phyloP scores from a whole-genome alignment of 1,140 invertebrate genomes.

The Macrocentrus cingulum region DNA sequence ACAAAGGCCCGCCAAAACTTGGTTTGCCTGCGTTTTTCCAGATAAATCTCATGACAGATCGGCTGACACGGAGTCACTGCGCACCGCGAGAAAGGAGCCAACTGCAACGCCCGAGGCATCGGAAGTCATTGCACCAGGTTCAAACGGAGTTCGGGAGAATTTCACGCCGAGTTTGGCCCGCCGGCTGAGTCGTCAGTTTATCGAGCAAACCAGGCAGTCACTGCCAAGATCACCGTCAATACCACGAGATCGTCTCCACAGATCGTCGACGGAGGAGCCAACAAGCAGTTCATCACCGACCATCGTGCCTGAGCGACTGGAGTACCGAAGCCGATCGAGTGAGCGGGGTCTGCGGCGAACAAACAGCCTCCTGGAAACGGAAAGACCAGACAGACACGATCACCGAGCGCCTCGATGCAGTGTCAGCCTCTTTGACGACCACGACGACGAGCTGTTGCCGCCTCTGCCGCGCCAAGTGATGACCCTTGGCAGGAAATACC shows the following conservation, averaged over 20 bases:
- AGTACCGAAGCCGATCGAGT: slow-evolving; percentile 35
- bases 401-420: slow-evolving; percentile 37
- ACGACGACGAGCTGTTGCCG: slow-evolving; percentile 30
- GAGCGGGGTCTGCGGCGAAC: slow-evolving; percentile 34
- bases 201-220: slow-evolving; percentile 50
- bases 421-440: slow-evolving; percentile 50
- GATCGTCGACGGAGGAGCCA: slow-evolving; percentile 32
- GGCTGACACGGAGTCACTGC: slow-evolving; percentile 16
- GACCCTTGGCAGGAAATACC: slow-evolving; percentile 38
- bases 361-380: slow-evolving; percentile 44
- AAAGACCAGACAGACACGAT: slow-evolving; percentile 27
- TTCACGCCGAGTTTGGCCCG: slow-evolving; percentile 53
- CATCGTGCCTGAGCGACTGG: slow-evolving; percentile 34
- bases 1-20: slow-evolving; percentile 27
- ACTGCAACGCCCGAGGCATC: neutral
- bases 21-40: slow-evolving; percentile 41
- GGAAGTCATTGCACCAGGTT: slow-evolving; percentile 35
- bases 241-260: slow-evolving; percentile 36
- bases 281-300: neutral
- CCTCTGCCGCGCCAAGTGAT: slow-evolving; percentile 36
- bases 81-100: slow-evolving; percentile 32
- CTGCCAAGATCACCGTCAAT: slow-evolving; percentile 45
- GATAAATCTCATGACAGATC: slow-evolving; percentile 35
- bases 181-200: slow-evolving; percentile 50
- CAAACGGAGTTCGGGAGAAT: slow-evolving; percentile 36